Percentiles rank a stretch among this genome's conserved stretches.
These are phyloP conservation scores for Drosophila ogumai DNA, from an alignment of 1,140 invertebrate species.

Conservation along the genomic window DNA sequence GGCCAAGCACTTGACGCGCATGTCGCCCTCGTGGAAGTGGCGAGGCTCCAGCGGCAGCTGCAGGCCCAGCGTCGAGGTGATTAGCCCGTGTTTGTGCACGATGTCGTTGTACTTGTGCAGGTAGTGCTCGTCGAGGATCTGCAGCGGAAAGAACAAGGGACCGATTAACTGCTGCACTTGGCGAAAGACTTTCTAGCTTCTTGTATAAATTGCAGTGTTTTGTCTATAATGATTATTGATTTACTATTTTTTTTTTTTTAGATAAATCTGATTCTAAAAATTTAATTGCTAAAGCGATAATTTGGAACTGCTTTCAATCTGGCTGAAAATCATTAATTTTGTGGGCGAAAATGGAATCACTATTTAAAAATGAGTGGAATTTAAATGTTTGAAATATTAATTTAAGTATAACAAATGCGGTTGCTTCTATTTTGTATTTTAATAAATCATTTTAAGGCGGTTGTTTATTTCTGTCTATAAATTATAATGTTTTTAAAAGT, in stretches of 20 bases:
- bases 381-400: background rate
- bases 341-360: background rate
- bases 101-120: conserved; percentile 86
- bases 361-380: background rate
- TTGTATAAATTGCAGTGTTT: no score
- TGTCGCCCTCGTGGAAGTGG: conserved; percentile 86
- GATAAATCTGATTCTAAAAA: no score
- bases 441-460: background rate
- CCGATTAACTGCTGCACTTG: conserved; percentile 23
- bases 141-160: conserved; percentile 36
- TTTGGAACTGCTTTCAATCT: background rate
- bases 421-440: background rate
- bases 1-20: conserved; percentile 87
- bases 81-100: conserved; percentile 86
- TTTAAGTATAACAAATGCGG: background rate
- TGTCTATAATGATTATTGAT: background rate
- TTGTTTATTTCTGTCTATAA: background rate
- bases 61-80: conserved; percentile 86
- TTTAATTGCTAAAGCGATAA: background rate
- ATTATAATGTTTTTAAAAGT: background rate
- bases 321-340: background rate
- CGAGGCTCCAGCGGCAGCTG: conserved; percentile 85
- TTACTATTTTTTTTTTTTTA: no score
- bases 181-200: background rate
- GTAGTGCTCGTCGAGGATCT: conserved; percentile 85